Evolutionary conservation across 2,888 invertebrate genomes (phyloP), one percentile per base, ranked within the genome.

Genomic region (Bibio marci): DNA sequence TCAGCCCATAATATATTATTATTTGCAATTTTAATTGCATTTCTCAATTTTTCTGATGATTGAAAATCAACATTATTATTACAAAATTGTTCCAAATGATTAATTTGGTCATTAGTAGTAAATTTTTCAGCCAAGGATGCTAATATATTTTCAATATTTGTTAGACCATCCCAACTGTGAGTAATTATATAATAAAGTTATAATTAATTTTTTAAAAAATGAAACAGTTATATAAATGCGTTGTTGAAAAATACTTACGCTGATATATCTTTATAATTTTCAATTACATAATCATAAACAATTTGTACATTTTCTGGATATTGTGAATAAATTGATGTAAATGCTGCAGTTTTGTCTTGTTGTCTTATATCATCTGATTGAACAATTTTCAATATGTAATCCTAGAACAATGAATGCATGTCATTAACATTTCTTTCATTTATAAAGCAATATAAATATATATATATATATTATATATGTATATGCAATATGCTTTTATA

Each of bases 261-360:
- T 4, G 26, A 17, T 12, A 48, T 39, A 0, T 43, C 36, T 1
- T 52, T 47, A 30, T 41, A 36, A 13, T 55, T 47, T 2, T 36
- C 32, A 1, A 50, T 57, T 4, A 76, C 51, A 40, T 67, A 66
- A 1, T 69, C 54, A 37, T 74, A 58, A 0, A 72, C 73, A 1
- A 69, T 47, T 3, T 63, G 54, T 2, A 71, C 57, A 40, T 76
- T 69, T 44, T 61, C 61, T 35, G 67, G 64, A 47, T 69, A 71
- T 40, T 68, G 64, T 0, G 62, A 52, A 28, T 73, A 61, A 0
- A 73, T 65, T 6, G 68, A 63, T 1, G 56, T 40, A 14, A 62
- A 48, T 3, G 59, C 57, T 13, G 52, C 43, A 1, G 52, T 48
- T 36, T 57, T 59, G 41, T 62, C 61, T 37, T 62, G 62, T 3